Evolutionary conservation across 2,888 invertebrate genomes (phyloP).

Genomic region (Acronicta aceris): DNA sequence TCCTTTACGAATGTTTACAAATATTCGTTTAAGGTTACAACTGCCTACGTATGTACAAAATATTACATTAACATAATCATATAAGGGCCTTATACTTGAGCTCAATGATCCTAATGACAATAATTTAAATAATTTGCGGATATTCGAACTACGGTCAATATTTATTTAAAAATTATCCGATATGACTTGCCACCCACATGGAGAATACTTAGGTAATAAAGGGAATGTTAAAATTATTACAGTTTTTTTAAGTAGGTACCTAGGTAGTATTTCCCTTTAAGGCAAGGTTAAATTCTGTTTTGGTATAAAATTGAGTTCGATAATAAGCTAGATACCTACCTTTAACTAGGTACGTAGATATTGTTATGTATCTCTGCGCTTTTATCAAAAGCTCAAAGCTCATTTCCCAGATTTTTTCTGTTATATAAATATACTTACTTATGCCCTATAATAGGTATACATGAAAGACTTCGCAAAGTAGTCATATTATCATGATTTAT

Average conservation of each 20-base stretch:
- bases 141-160: slow-evolving; percentile 32
- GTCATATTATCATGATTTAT: slow-evolving; percentile 2
- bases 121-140: slow-evolving; percentile 43
- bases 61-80: slow-evolving; percentile 49
- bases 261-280: too few species aligned
- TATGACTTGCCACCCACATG: slow-evolving; percentile 32
- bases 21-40: slow-evolving; percentile 31
- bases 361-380: slow-evolving; percentile 3
- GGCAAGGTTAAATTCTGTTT: too few species aligned
- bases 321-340: too few species aligned
- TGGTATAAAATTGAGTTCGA: too few species aligned
- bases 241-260: not conserved
- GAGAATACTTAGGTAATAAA: slow-evolving; percentile 4
- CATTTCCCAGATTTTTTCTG: slow-evolving; percentile 42
- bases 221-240: not conserved
- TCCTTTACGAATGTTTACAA: slow-evolving; percentile 32
- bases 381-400: slow-evolving; percentile 13
- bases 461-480: slow-evolving; percentile 13
- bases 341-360: not conserved
- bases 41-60: slow-evolving; percentile 30
- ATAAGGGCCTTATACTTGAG: slow-evolving; percentile 48
- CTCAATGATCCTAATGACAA: slow-evolving; percentile 39
- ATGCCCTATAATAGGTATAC: slow-evolving; percentile 36
- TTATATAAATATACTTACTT: slow-evolving; percentile 25
- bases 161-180: slow-evolving; percentile 28